These are phyloP conservation scores for Acromyrmex heyeri DNA, from an alignment of 1,140 invertebrate species.

Conservation along the genomic window DNA sequence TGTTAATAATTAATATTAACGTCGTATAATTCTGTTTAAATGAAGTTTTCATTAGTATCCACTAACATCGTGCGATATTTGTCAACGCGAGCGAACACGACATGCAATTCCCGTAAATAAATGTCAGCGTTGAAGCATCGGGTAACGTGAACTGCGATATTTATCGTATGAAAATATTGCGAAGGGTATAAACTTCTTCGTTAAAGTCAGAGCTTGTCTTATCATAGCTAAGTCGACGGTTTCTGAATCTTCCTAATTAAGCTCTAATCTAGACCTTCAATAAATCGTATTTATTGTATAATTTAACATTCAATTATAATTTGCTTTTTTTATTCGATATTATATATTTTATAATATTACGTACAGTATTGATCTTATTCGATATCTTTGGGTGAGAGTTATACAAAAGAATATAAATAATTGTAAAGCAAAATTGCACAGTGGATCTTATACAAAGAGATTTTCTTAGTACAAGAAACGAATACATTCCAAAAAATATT, in stretches of 20 bases:
- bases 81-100: slow-evolving; percentile 39
- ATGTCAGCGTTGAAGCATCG: slow-evolving; percentile 51
- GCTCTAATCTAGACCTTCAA: neutral
- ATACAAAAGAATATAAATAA: neutral
- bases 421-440: neutral
- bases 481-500: neutral
- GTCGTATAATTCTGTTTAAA: slow-evolving; percentile 53
- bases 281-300: neutral
- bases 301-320: neutral
- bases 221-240: neutral
- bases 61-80: slow-evolving; percentile 49
- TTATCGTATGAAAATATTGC: slow-evolving; percentile 56
- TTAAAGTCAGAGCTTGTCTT: slow-evolving; percentile 42
- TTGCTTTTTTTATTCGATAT: neutral
- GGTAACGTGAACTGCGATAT: slow-evolving; percentile 48
- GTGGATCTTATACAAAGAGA: neutral
- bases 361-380: neutral
- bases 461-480: neutral
- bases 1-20: slow-evolving; percentile 54
- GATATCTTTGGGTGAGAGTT: neutral
- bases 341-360: neutral
- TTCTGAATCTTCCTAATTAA: neutral
- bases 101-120: slow-evolving; percentile 53
- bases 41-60: slow-evolving; percentile 53
- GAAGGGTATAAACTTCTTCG: slow-evolving; percentile 43